Evolutionary conservation across 2,113 vertebrate species (phyloP).

Genomic region (Oceanodroma tethys): DNA sequence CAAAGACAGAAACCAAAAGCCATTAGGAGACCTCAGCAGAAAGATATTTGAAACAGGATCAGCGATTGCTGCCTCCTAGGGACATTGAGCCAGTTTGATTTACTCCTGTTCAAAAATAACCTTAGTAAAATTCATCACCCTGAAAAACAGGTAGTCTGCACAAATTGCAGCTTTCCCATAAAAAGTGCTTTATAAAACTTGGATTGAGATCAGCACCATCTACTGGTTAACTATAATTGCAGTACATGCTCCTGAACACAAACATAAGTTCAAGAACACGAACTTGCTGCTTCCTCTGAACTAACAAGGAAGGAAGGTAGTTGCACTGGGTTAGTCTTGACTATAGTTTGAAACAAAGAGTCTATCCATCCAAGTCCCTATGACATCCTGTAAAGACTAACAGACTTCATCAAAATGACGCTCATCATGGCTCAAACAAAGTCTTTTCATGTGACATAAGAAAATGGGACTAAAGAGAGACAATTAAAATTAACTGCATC

Average conservation of each 20-base stretch:
- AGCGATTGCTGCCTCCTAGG: accelerated
- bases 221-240: neutral
- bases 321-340: neutral
- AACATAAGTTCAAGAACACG: neutral
- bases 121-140: neutral
- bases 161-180: neutral
- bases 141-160: neutral
- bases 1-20: neutral
- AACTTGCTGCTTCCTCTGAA: constrained; percentile 9
- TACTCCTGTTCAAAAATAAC: neutral
- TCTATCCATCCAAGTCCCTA: neutral
- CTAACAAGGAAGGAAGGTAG: neutral
- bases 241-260: neutral
- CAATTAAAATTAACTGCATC: neutral
- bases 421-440: neutral
- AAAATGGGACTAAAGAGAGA: neutral
- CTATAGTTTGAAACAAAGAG: neutral
- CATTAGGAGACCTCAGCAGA: neutral
- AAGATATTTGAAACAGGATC: neutral
- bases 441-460: neutral
- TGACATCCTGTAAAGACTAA: neutral
- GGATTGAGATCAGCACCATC: neutral
- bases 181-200: neutral
- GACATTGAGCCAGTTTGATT: accelerated
- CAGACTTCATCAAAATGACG: neutral